Conservation (phyloP, 2,888 invertebrate species). For the Tanytarsus gracilentus region DNA sequence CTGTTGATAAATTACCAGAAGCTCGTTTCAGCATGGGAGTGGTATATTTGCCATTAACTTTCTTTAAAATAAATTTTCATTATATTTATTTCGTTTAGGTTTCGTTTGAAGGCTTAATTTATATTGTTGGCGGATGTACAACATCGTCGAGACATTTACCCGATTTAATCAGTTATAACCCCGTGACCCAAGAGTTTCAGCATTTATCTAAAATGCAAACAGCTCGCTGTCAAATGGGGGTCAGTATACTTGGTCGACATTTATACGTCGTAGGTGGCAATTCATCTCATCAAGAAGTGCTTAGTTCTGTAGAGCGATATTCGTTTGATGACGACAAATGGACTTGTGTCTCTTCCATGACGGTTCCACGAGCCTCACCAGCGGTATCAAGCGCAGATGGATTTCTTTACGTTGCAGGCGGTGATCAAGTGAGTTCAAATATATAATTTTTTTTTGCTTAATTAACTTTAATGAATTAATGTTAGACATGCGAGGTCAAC, state of each 20-base stretch:
- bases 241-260: slow-evolving; percentile 67
- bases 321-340: slow-evolving; percentile 52
- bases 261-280: slow-evolving; percentile 84
- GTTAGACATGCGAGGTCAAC: slow-evolving; percentile 58
- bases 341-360: slow-evolving; percentile 65
- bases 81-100: slow-evolving; percentile 6
- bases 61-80: slow-evolving; percentile 2
- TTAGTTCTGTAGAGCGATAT: slow-evolving; percentile 68
- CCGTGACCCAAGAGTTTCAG: slow-evolving; percentile 71
- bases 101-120: slow-evolving; percentile 53
- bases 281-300: slow-evolving; percentile 67
- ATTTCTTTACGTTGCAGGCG: slow-evolving; percentile 73
- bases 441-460: neutral
- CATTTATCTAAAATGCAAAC: slow-evolving; percentile 67
- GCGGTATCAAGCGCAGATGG: slow-evolving; percentile 80
- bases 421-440: slow-evolving; percentile 52
- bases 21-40: slow-evolving; percentile 89
- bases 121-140: slow-evolving; percentile 85
- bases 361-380: slow-evolving; percentile 67
- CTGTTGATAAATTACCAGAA: slow-evolving; percentile 69
- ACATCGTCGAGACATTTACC: slow-evolving; percentile 68
- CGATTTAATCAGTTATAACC: slow-evolving; percentile 71
- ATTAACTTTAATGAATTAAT: slow-evolving; percentile 10
- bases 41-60: slow-evolving; percentile 41
- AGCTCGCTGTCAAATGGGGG: slow-evolving; percentile 80